A percentile compares a stretch with the other conserved stretches of the same genome.
Evolutionary conservation across 2,113 vertebrate species (phyloP).

Genomic region (Tichodroma muraria): DNA sequence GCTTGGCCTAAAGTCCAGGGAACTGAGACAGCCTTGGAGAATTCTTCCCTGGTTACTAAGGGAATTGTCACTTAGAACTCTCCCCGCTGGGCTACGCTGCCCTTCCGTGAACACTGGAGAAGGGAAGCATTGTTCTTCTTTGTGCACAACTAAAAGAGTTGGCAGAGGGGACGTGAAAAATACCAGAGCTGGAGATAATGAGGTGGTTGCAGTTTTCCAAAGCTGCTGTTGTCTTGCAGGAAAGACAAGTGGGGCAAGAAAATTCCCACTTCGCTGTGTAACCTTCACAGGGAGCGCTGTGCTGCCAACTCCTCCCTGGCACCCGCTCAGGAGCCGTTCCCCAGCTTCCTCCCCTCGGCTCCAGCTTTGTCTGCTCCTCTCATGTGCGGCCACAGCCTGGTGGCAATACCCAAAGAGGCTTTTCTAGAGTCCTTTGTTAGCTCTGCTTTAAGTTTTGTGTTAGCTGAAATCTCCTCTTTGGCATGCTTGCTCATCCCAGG

Average conservation of each 20-base stretch:
- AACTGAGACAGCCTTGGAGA: not conserved
- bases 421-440: not conserved
- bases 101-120: not conserved
- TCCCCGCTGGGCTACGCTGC: not conserved
- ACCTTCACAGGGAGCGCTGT: not conserved
- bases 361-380: not conserved
- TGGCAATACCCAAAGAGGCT: not conserved
- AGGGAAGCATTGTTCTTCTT: not conserved
- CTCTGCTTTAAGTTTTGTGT: not conserved
- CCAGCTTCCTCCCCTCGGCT: not conserved
- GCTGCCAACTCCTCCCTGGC: not conserved
- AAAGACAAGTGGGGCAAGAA: not conserved
- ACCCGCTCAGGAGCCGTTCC: rapidly evolving
- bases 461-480: not conserved
- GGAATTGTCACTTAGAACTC: not conserved
- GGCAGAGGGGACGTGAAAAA: not conserved
- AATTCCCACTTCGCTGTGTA: not conserved
- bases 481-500: not conserved
- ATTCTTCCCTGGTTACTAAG: not conserved
- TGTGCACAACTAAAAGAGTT: not conserved
- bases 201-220: not conserved
- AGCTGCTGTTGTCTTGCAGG: not conserved
- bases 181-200: not conserved
- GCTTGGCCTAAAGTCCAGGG: not conserved
- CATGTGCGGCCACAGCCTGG: not conserved